phyloP scores from a whole-genome alignment of 92 coral and sea anemone genomes.

The Palythoa heliodiscus region DNA sequence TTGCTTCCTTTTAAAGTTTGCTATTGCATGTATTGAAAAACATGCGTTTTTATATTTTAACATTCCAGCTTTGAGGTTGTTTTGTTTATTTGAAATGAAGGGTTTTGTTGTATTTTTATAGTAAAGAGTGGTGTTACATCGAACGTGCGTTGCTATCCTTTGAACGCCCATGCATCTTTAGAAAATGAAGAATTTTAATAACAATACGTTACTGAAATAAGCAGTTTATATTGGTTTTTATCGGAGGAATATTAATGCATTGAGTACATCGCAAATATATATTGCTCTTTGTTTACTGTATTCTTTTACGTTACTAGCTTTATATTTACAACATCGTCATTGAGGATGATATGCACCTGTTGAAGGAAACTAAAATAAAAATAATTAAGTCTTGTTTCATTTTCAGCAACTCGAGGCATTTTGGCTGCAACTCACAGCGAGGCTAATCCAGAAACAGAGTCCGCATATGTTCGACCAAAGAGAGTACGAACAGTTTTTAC shows the following conservation, averaged over 20 bases:
- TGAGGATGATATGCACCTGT: too few species aligned
- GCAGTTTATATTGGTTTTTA: too few species aligned
- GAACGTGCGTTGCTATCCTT: not conserved
- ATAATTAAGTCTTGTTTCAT: not conserved
- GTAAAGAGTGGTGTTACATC: not conserved
- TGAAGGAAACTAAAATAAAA: not conserved
- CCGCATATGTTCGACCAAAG: constrained; percentile 50
- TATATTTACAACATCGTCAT: too few species aligned
- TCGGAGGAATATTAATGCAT: too few species aligned
- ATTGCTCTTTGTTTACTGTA: too few species aligned
- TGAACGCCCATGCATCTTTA: not conserved
- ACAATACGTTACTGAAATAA: not conserved
- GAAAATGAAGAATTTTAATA: not conserved
- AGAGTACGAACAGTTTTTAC: constrained; percentile 85
- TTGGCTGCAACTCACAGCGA: not conserved
- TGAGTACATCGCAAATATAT: too few species aligned
- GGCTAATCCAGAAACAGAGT: not conserved
- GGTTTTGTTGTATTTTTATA: not conserved
- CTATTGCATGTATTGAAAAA: not conserved
- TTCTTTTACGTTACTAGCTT: too few species aligned
- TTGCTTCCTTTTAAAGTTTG: not conserved
- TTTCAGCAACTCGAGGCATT: constrained; percentile 22
- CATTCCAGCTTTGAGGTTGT: not conserved
- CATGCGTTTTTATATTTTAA: not conserved
- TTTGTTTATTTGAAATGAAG: not conserved